Conservation (phyloP, 2,888 invertebrate genomes). For the Operophtera brumata region DNA sequence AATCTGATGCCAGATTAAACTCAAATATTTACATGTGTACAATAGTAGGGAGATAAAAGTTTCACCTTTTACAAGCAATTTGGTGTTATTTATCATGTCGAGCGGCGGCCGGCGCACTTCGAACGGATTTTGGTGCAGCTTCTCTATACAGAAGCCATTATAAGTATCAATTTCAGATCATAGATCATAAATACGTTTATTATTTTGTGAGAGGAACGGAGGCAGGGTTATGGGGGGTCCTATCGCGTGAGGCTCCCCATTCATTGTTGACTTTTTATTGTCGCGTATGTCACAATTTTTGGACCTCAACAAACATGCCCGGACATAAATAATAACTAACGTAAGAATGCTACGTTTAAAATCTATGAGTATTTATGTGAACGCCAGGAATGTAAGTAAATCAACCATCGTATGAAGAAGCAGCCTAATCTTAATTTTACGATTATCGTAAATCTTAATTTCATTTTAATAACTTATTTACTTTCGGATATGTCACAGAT, state of each 20-base stretch:
- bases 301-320: slow-evolving; percentile 56
- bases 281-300: slow-evolving; percentile 70
- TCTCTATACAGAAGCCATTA: slow-evolving; percentile 80
- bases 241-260: slow-evolving; percentile 57
- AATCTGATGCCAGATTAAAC: slow-evolving; percentile 63
- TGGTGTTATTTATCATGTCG: slow-evolving; percentile 75
- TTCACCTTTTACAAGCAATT: slow-evolving; percentile 77
- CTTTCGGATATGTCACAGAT: slow-evolving; percentile 52
- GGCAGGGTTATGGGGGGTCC: slow-evolving; percentile 71
- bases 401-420: slow-evolving; percentile 56
- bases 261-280: slow-evolving; percentile 74
- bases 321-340: slow-evolving; percentile 68
- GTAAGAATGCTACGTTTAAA: slow-evolving; percentile 58
- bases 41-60: slow-evolving; percentile 67
- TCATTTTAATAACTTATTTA: slow-evolving; percentile 77
- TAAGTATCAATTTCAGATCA: slow-evolving; percentile 80
- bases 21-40: slow-evolving; percentile 73
- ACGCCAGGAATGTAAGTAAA: slow-evolving; percentile 65
- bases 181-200: slow-evolving; percentile 79
- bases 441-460: slow-evolving; percentile 74
- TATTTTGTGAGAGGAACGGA: slow-evolving; percentile 51
- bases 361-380: slow-evolving; percentile 61
- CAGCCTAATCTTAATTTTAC: slow-evolving; percentile 73
- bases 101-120: slow-evolving; percentile 47
- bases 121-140: slow-evolving; percentile 67